phyloP scores from a whole-genome alignment of 2,888 invertebrate species.

The Eilema sororculum region DNA sequence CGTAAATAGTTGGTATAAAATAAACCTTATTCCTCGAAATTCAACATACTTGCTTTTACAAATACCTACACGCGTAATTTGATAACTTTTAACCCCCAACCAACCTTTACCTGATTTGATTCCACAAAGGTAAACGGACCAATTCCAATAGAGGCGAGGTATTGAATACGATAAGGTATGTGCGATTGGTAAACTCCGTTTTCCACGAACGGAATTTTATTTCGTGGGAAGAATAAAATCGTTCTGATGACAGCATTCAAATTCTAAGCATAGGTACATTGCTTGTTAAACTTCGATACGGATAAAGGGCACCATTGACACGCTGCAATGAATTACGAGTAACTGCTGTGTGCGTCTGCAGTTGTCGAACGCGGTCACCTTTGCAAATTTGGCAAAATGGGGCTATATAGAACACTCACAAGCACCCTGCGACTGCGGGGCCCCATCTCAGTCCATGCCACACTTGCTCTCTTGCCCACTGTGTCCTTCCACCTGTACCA shows the following conservation, averaged over 20 bases:
- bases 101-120: slow-evolving; percentile 3
- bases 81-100: slow-evolving; percentile 1
- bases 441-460: too few species aligned
- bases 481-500: too few species aligned
- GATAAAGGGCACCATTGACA: too few species aligned
- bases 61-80: not conserved
- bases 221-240: not conserved
- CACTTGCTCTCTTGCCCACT: too few species aligned
- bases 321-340: too few species aligned
- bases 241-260: not conserved
- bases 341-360: too few species aligned
- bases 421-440: too few species aligned
- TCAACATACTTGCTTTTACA: not conserved
- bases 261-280: too few species aligned
- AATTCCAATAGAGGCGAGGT: not conserved
- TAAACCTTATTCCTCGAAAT: not conserved
- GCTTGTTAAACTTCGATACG: too few species aligned
- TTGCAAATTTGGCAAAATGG: too few species aligned
- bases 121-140: not conserved
- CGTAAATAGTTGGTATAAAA: not conserved
- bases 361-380: too few species aligned
- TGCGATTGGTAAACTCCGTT: not conserved
- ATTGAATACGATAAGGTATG: slow-evolving; percentile 1
- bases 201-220: not conserved
- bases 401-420: too few species aligned